Percentiles rank a stretch among this genome's conserved stretches.
Conservation (phyloP, 2,797 vertebrate species). For the Toxotes lorentzi region DNA sequence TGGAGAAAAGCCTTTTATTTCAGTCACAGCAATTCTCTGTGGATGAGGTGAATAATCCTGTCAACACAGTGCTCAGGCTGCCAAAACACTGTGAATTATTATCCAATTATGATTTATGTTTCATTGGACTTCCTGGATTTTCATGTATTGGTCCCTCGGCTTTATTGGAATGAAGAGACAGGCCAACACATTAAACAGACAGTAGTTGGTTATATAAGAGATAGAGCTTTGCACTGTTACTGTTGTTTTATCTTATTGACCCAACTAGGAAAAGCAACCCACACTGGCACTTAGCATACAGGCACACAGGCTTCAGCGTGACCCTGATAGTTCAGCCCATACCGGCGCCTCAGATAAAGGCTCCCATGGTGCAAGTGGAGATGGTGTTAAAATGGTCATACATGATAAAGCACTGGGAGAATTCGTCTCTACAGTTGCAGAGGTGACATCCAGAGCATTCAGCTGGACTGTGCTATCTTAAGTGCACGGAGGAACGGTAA, state of each 20-base stretch:
- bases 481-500: slow-evolving; percentile 67
- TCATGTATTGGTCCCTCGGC: slow-evolving; percentile 57
- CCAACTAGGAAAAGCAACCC: slow-evolving; percentile 73
- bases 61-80: slow-evolving; percentile 50
- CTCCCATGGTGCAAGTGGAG: slow-evolving; percentile 62
- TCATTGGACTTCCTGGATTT: slow-evolving; percentile 67
- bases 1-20: slow-evolving; percentile 73
- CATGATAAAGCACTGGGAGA: slow-evolving; percentile 67
- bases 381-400: slow-evolving; percentile 62
- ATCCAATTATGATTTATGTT: slow-evolving; percentile 74
- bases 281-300: slow-evolving; percentile 78
- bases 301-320: slow-evolving; percentile 58
- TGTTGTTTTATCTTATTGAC: slow-evolving; percentile 81
- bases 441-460: slow-evolving; percentile 59
- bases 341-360: slow-evolving; percentile 73
- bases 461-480: slow-evolving; percentile 63
- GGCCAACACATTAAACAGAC: slow-evolving; percentile 44
- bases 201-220: slow-evolving; percentile 67
- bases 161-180: slow-evolving; percentile 50
- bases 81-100: slow-evolving; percentile 71
- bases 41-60: slow-evolving; percentile 73
- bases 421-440: slow-evolving; percentile 41
- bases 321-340: slow-evolving; percentile 66
- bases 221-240: slow-evolving; percentile 52
- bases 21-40: slow-evolving; percentile 64